phyloP scores from a whole-genome alignment of 2,797 vertebrate species.

The Holocentrus rufus region DNA sequence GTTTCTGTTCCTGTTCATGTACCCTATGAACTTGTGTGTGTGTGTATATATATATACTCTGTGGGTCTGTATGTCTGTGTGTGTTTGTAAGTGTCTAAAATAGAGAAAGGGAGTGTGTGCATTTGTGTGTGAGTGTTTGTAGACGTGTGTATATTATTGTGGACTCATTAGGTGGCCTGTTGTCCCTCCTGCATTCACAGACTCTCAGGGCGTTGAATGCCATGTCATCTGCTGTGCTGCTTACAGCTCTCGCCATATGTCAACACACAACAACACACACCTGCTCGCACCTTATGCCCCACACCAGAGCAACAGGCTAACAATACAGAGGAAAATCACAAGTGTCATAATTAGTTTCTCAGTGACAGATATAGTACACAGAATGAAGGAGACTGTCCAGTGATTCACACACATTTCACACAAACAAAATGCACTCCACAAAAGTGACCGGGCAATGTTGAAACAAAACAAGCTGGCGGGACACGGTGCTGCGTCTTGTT shows the following conservation, averaged over 20 bases:
- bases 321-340: not conserved
- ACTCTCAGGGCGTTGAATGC: constrained; percentile 21
- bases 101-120: not conserved
- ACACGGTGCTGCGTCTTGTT: not conserved
- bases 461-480: not conserved
- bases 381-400: not conserved
- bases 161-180: not conserved
- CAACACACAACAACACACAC: constrained; percentile 26
- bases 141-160: not conserved
- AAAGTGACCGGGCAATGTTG: not conserved
- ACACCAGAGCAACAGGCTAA: not conserved
- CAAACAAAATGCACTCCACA: not conserved
- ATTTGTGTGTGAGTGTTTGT: not conserved
- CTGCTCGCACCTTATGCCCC: not conserved
- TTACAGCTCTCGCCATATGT: constrained; percentile 36
- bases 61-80: constrained; percentile 17
- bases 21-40: constrained; percentile 46
- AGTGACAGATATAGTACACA: not conserved
- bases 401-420: not conserved
- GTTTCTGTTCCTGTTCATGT: no score
- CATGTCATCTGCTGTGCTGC: constrained; percentile 16
- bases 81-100: not conserved
- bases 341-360: not conserved
- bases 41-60: constrained; percentile 62
- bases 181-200: not conserved